phyloP scores from a whole-genome alignment of 2,888 invertebrate species.

The Acanthosoma haemorrhoidale region DNA sequence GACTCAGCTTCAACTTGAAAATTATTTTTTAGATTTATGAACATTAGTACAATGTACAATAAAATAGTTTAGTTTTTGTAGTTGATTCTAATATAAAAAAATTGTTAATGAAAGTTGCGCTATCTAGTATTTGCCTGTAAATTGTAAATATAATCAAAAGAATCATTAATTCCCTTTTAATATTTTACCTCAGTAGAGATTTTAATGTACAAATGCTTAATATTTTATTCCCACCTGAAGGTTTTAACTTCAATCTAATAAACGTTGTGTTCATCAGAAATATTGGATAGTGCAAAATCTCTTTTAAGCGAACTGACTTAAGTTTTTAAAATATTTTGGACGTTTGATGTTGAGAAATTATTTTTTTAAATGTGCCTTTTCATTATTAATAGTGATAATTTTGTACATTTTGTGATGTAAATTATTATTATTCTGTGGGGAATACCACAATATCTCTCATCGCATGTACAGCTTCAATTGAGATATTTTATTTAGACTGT shows the following conservation, averaged over 20 bases:
- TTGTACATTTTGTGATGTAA: not conserved
- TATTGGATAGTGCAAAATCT: conserved; percentile 2
- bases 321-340: not conserved
- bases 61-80: conserved; percentile 6
- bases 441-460: not conserved
- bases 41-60: not conserved
- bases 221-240: too few relatives aligned
- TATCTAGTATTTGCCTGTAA: not conserved
- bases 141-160: conserved; percentile 2
- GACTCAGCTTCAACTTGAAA: not conserved
- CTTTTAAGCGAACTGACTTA: not conserved
- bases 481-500: not conserved
- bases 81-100: not conserved
- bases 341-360: not conserved
- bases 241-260: not conserved
- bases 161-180: not conserved
- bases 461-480: not conserved
- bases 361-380: conserved; percentile 3
- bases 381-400: not conserved
- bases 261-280: not conserved
- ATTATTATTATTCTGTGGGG: not conserved
- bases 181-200: not conserved
- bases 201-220: not conserved
- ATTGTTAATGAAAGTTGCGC: not conserved
- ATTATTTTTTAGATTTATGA: not conserved